Evolutionary conservation across 2,888 invertebrate species (phyloP).

Genomic region (Adelphocoris suturalis): DNA sequence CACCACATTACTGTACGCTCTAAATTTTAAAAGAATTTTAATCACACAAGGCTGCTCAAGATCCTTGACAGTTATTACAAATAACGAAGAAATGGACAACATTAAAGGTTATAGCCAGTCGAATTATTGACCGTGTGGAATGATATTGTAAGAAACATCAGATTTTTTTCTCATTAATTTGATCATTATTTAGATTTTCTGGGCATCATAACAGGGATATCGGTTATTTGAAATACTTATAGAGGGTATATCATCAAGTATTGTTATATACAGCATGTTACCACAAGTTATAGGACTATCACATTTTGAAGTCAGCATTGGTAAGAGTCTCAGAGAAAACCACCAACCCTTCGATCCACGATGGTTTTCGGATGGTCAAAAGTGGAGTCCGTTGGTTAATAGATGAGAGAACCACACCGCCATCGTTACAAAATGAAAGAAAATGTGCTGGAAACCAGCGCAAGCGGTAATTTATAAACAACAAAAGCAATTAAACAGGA

Average conservation of each 20-base stretch:
- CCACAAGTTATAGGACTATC: neutral
- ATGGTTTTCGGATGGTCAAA: constrained; percentile 23
- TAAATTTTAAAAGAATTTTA: no score
- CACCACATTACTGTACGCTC: no score
- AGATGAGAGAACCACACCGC: constrained; percentile 27
- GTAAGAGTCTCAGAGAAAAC: constrained; percentile 3
- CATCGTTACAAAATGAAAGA: constrained; percentile 9
- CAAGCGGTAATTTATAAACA: constrained; percentile 14
- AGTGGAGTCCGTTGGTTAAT: constrained; percentile 25
- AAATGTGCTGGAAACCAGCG: constrained; percentile 2
- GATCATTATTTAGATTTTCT: no score
- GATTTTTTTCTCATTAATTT: no score
- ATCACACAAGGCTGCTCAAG: no score
- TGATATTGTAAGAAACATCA: no score
- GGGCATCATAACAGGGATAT: no score
- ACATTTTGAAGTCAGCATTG: constrained; percentile 31
- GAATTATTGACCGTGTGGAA: no score
- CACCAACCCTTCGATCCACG: neutral
- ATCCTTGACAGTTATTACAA: no score
- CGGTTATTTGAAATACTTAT: neutral
- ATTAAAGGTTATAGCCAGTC: no score
- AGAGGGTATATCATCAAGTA: neutral
- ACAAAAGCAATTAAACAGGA: constrained; percentile 13
- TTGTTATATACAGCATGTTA: neutral
- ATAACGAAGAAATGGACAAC: no score